A percentile compares a stretch with the other conserved stretches of the same genome.
Conservation (phyloP, 2,113 vertebrate genomes). For the Psittacula cyanocephala region DNA sequence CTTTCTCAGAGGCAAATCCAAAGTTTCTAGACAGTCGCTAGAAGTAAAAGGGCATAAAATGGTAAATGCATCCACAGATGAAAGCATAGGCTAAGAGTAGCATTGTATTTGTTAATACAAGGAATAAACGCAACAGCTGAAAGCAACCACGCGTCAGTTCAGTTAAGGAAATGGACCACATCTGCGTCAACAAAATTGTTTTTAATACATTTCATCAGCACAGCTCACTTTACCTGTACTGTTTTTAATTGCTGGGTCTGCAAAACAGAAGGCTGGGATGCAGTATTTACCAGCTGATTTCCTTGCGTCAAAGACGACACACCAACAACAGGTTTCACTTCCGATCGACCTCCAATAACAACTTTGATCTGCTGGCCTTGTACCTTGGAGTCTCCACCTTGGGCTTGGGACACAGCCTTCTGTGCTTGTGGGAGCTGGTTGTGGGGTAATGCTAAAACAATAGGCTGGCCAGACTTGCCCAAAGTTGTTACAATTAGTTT, state of each 20-base stretch:
- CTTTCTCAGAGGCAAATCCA: not conserved
- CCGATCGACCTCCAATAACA: conserved; percentile 86
- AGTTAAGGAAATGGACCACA: conserved; percentile 15
- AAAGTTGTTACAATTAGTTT: conserved; percentile 92
- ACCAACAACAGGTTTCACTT: conserved; percentile 87
- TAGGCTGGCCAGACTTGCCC: conserved; percentile 90
- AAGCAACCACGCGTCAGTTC: not conserved
- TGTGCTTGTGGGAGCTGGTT: conserved; percentile 72
- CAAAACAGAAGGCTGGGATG: conserved; percentile 80
- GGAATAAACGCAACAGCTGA: not conserved
- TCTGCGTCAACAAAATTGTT: not conserved
- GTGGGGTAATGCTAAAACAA: conserved; percentile 90
- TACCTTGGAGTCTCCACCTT: conserved; percentile 80
- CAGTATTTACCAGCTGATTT: conserved; percentile 81
- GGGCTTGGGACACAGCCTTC: conserved; percentile 79
- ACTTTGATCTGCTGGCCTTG: conserved; percentile 90
- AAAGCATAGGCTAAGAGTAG: conserved; percentile 12
- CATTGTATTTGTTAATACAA: not conserved
- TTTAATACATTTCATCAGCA: not conserved
- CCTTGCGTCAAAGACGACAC: conserved; percentile 79
- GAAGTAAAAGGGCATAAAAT: conserved; percentile 17
- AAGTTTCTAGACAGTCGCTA: not conserved
- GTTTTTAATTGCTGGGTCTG: conserved; percentile 95
- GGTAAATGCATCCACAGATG: not conserved
- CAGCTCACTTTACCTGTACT: conserved; percentile 85